A percentile compares a stretch with the other conserved stretches of the same genome.
Conservation (phyloP, 1,140 invertebrate species). For the Andrena cerasifolii region DNA sequence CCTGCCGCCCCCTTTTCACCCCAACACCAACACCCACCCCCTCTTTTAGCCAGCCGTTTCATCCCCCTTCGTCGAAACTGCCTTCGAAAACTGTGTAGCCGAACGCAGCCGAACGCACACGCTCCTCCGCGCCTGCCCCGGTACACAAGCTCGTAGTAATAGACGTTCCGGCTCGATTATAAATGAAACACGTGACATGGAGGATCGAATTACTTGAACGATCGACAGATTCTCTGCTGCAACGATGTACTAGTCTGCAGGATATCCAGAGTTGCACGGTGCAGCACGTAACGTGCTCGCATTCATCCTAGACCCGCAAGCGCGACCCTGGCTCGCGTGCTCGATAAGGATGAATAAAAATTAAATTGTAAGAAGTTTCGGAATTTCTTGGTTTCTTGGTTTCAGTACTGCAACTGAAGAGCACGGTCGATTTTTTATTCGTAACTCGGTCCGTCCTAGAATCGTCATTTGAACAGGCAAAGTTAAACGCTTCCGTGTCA, state of each 20-base stretch:
- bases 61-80: constrained; percentile 37
- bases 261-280: constrained; percentile 1
- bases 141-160: constrained; percentile 64
- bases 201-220: constrained; percentile 56
- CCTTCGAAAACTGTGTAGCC: constrained; percentile 41
- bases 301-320: not conserved
- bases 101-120: not conserved
- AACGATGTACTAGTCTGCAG: constrained; percentile 4
- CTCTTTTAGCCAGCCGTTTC: constrained; percentile 34
- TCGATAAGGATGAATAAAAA: not conserved
- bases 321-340: not conserved
- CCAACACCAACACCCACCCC: not conserved
- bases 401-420: too few species aligned
- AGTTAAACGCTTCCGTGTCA: too few species aligned
- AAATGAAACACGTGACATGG: constrained; percentile 63
- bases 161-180: constrained; percentile 69
- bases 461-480: too few species aligned
- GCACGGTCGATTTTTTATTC: too few species aligned
- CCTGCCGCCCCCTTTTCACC: not conserved
- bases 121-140: constrained; percentile 53
- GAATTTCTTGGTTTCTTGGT: too few species aligned
- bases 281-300: constrained; percentile 26
- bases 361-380: too few species aligned
- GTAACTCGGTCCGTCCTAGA: too few species aligned
- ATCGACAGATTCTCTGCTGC: constrained; percentile 21